Conservation (phyloP, 2,888 invertebrate species). For the Acholoe squamosa region DNA sequence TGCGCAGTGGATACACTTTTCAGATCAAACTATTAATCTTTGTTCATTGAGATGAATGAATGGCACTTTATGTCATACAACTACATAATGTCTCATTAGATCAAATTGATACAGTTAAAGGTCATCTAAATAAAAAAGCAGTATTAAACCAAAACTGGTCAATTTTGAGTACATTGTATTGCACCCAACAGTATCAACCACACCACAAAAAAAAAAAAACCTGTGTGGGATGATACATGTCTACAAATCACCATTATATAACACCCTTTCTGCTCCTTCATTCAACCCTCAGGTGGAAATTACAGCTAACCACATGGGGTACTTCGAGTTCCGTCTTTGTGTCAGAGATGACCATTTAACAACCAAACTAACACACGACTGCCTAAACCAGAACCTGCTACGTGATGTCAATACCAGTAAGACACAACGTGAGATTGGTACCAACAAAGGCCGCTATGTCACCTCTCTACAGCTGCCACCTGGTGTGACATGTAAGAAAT, state of each 20-base stretch:
- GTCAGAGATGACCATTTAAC: constrained; percentile 88
- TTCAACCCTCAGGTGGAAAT: constrained; percentile 86
- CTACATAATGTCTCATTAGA: neutral
- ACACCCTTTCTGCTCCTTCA: neutral
- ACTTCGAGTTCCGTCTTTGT: constrained; percentile 93
- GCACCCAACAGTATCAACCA: too few relatives aligned
- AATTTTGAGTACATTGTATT: too few relatives aligned
- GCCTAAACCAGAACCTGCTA: constrained; percentile 87
- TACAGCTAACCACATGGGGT: constrained; percentile 94
- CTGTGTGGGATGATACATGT: too few relatives aligned
- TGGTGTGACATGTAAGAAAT: constrained; percentile 90
- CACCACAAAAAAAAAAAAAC: too few relatives aligned
- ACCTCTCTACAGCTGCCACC: constrained; percentile 90
- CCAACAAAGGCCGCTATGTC: constrained; percentile 90
- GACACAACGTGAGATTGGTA: constrained; percentile 86
- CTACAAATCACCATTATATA: too few relatives aligned
- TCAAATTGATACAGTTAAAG: neutral
- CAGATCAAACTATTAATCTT: too few relatives aligned
- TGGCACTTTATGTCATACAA: neutral
- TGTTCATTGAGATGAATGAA: neutral
- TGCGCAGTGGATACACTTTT: too few relatives aligned
- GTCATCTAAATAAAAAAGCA: too few relatives aligned
- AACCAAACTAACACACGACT: constrained; percentile 89
- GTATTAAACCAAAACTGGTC: too few relatives aligned
- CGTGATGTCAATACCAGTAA: neutral